Conservation (phyloP, 2,888 invertebrate genomes). For the Elegia similella region DNA sequence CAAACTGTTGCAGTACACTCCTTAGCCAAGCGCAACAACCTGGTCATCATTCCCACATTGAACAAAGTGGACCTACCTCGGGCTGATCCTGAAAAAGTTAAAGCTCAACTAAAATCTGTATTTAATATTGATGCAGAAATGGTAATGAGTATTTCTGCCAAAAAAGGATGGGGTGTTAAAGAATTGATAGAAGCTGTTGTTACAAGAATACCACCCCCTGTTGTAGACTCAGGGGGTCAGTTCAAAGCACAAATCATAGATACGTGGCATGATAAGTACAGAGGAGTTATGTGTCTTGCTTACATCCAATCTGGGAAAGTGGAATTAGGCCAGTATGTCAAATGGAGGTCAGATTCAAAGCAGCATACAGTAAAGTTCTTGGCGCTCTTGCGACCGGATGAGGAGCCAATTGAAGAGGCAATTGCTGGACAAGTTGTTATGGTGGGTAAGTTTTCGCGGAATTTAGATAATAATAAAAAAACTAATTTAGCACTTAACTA, state of each 20-base stretch:
- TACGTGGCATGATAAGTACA: slow-evolving; percentile 95
- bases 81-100: slow-evolving; percentile 92
- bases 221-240: slow-evolving; percentile 78
- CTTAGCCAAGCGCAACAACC: slow-evolving; percentile 90
- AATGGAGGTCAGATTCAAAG: slow-evolving; percentile 86
- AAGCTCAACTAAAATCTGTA: slow-evolving; percentile 88
- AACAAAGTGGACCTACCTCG: slow-evolving; percentile 98
- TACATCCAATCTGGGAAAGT: slow-evolving; percentile 90
- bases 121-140: slow-evolving; percentile 89
- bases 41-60: slow-evolving; percentile 93
- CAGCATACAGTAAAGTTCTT: slow-evolving; percentile 89
- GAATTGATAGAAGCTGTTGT: slow-evolving; percentile 90
- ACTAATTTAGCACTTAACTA: neutral
- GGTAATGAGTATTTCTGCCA: slow-evolving; percentile 94
- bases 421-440: slow-evolving; percentile 97
- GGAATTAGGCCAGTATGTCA: slow-evolving; percentile 87
- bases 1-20: slow-evolving; percentile 99
- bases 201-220: slow-evolving; percentile 88
- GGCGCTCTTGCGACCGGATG: slow-evolving; percentile 90
- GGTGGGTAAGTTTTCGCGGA: slow-evolving; percentile 74
- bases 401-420: slow-evolving; percentile 84
- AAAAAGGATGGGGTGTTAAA: slow-evolving; percentile 92
- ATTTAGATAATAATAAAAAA: neutral
- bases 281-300: slow-evolving; percentile 89
- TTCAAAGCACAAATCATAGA: slow-evolving; percentile 95